Conservation (phyloP, 2,888 invertebrate species). For the Schizotus pectinicornis region DNA sequence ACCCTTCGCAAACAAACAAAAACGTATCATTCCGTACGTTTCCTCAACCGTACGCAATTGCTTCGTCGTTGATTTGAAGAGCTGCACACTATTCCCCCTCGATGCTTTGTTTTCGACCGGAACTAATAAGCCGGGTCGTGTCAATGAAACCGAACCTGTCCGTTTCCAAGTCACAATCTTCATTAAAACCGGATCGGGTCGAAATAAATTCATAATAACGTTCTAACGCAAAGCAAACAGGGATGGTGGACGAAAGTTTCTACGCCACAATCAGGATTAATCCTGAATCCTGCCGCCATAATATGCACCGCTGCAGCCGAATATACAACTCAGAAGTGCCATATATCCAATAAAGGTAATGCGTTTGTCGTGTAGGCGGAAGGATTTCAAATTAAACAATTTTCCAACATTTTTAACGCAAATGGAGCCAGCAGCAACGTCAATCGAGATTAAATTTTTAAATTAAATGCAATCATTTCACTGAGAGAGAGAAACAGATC, state of each 20-base stretch:
- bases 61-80: conserved; percentile 44
- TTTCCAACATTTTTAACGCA: conserved; percentile 11
- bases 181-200: not conserved
- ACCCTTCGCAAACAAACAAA: too few relatives aligned
- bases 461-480: too few relatives aligned
- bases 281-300: not conserved
- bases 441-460: too few relatives aligned
- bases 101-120: conserved; percentile 40
- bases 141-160: conserved; percentile 37
- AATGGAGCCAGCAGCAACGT: too few relatives aligned
- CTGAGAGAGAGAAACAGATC: too few relatives aligned
- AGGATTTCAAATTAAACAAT: conserved; percentile 14
- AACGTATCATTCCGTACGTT: too few relatives aligned
- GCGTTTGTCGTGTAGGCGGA: conserved; percentile 20
- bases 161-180: conserved; percentile 7
- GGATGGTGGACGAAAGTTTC: conserved; percentile 3
- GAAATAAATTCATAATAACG: conserved; percentile 12
- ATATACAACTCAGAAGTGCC: conserved; percentile 9
- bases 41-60: conserved; percentile 22
- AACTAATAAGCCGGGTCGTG: conserved; percentile 45
- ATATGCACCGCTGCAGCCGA: conserved; percentile 13
- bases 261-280: conserved; percentile 8
- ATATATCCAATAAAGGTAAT: conserved; percentile 10
- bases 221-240: conserved; percentile 4
- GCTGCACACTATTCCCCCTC: conserved; percentile 22